A percentile compares a stretch with the other conserved stretches of the same genome.
Conservation (phyloP, 2,888 invertebrate genomes). For the Metacarcinus magister region DNA sequence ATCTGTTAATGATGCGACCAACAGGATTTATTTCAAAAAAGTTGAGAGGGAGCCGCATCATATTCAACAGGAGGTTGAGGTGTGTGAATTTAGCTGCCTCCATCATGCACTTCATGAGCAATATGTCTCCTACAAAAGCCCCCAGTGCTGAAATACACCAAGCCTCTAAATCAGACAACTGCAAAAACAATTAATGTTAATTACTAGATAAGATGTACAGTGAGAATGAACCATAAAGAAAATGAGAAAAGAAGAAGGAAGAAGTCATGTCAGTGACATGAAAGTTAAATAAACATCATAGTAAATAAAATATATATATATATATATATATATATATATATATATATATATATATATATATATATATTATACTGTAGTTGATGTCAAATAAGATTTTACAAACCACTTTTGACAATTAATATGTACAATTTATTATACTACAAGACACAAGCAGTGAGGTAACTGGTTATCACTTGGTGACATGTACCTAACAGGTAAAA, state of each 20-base stretch:
- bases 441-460: too few species aligned
- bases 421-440: too few species aligned
- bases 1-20: conserved; percentile 85
- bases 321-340: too few species aligned
- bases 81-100: conserved; percentile 85
- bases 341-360: too few species aligned
- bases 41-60: conserved; percentile 84
- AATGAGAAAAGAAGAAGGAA: background rate
- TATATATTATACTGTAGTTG: too few species aligned
- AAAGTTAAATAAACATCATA: background rate
- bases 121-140: conserved; percentile 44
- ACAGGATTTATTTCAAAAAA: conserved; percentile 85
- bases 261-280: background rate
- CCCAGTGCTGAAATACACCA: conserved; percentile 65
- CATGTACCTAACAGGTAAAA: too few species aligned
- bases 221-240: background rate
- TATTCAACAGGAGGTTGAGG: conserved; percentile 88
- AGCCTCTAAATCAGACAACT: background rate
- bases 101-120: conserved; percentile 1
- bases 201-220: background rate
- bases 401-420: too few species aligned
- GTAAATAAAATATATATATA: background rate
- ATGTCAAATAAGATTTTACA: too few species aligned
- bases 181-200: background rate
- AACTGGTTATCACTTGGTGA: too few species aligned